Conservation (phyloP, 2,113 vertebrate genomes). For the Rhinoderma darwinii region DNA sequence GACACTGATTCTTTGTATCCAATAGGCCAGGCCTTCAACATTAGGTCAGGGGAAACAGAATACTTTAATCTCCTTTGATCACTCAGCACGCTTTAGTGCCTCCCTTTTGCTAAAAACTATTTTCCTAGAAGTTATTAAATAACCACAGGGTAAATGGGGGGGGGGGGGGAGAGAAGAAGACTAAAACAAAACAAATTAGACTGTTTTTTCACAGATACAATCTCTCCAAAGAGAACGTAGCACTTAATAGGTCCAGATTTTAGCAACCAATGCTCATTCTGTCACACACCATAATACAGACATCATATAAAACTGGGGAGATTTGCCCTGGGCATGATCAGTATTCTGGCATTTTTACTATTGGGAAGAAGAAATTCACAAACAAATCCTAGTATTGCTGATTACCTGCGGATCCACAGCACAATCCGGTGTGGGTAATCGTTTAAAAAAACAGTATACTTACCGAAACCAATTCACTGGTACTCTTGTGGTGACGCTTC, state of each 20-base stretch:
- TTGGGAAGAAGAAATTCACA: too few relatives aligned
- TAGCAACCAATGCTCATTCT: not conserved
- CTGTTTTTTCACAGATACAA: not conserved
- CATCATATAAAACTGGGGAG: not conserved
- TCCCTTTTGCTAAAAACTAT: not conserved
- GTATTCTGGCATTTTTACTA: not conserved
- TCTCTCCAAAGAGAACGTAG: not conserved
- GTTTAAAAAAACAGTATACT: too few relatives aligned
- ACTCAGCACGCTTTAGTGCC: not conserved
- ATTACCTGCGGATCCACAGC: too few relatives aligned
- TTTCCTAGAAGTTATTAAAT: conserved; percentile 29
- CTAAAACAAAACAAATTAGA: not conserved
- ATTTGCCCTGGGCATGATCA: not conserved
- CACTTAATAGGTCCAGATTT: not conserved
- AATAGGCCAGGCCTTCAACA: not conserved
- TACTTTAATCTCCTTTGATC: not conserved
- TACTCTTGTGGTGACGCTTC: too few relatives aligned
- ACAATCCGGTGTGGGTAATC: too few relatives aligned
- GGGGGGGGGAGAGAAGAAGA: not conserved
- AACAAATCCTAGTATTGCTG: too few relatives aligned
- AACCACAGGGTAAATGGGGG: not conserved
- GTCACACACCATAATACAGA: not conserved
- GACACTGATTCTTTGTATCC: not conserved
- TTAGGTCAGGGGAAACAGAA: conserved; percentile 3
- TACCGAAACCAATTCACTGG: too few relatives aligned